Base-by-base conservation (phyloP, 2,888 invertebrate genomes). In the Conops quadrifasciatus region DNA sequence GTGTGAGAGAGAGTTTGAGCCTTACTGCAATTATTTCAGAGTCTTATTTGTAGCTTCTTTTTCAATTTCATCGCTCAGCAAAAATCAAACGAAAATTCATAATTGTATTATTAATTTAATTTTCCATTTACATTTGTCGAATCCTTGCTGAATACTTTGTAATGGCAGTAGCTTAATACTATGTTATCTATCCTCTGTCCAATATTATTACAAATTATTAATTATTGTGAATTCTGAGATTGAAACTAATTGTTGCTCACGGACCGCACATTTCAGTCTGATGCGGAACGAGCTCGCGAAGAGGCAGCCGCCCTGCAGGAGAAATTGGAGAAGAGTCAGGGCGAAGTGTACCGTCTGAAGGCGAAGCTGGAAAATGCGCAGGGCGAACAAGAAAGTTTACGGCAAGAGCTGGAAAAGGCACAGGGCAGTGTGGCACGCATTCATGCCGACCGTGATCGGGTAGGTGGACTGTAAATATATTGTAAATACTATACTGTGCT, bases 351-450 rank as follows among this genome's bases (percentile, higher is more conserved):
- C 83, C 91, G 96, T 85, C 89, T 96, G 78, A 96, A 96, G 86
- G 96, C 96, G 53, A 93, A 96, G 83, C 88, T 96, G 81, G 96
- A 96, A 88, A 96, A 96, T 88, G 95, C 96, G 85, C 95, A 96
- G 88, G 94, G 94, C 73, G 96, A 97, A 87, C 95, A 95, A 83
- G 95, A 96, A 82, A 95, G 94, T 83, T 88, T 96, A 77, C 93
- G 95, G 75, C 96, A 96, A 83, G 96, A 97, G 86, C 92, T 96
- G 84, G 96, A 97, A 84, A 90, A 90, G 87, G 90, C 93, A 49
- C 95, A 96, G 85, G 90, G 93, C 49, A 90, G 93, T 67, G 91
- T 95, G 73, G 93, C 93, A 74, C 90, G 95, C 74, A 89, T 95
- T 77, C 95, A 95, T 84, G 92, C 93, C 45, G 96, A 96, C 86